Evolutionary conservation across 2,113 vertebrate genomes (phyloP), one percentile per base, ranked within the genome.

Genomic region (Centropristis striata): DNA sequence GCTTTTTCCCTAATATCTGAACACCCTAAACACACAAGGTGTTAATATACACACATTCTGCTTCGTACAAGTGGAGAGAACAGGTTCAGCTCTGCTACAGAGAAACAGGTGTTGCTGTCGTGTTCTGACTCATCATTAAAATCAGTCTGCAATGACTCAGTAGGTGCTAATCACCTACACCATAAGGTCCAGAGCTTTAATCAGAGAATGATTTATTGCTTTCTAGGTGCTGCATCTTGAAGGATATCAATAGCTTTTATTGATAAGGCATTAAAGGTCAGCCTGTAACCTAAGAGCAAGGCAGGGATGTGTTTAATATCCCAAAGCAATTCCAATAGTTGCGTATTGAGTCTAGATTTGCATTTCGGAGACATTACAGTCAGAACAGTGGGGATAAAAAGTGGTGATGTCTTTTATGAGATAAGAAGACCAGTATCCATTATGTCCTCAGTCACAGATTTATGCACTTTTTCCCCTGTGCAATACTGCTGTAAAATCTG

Each of bases 81-180:
- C 11, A 36, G 23, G 27, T 50, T 47, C 25, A 50, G 5, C 6
- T 5, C 50, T 60, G 37, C 39, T 4, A 0, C 21, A 28, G 21
- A 23, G 44, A 25, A 44, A 50, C 20, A 28, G 27, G 18, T 71
- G 47, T 28, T 54, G 14, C 9, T 58, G 28, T n/a, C 25, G 18
- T n/a, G 32, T 7, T 50, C 13, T 49, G 54, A 57, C 67, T 83
- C 69, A 39, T 73, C 49, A n/a, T 63, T 36, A 32, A 49, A 49
- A 54, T 47, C 44, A 46, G 37, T 28, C 58, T 39, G 44, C 20
- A 23, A 14, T 20, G 64, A 36, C 53, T 51, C 42, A 44, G 21
- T 55, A 54, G n/a, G 14, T 63, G 75, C n/a, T 78, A 36, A 83
- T 81, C 75, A 50, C 47, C 5, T 10, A 12, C 57, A 20, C 36